phyloP scores from a whole-genome alignment of 2,888 invertebrate genomes.

The Atherix ibis region DNA sequence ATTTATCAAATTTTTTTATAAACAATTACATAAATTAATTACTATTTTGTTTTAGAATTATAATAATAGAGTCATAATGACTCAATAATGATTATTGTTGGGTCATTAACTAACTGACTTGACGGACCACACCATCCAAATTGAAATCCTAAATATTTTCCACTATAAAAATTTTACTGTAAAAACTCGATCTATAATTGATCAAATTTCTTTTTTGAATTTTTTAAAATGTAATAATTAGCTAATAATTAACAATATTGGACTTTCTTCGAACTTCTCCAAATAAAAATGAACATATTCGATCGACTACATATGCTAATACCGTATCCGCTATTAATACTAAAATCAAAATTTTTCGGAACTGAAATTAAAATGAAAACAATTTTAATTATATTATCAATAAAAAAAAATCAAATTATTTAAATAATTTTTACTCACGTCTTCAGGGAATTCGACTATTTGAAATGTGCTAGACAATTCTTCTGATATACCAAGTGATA shows the following conservation, averaged over 20 bases:
- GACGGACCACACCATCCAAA: too few species aligned
- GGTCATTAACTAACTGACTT: too few species aligned
- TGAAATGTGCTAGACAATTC: constrained; percentile 82
- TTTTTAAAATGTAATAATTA: too few species aligned
- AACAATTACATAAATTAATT: too few species aligned
- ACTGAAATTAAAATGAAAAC: constrained; percentile 46
- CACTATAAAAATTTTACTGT: too few species aligned
- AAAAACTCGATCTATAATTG: too few species aligned
- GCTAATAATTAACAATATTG: constrained; percentile 7
- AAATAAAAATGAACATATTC: constrained; percentile 68
- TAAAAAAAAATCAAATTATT: not conserved
- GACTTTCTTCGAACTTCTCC: constrained; percentile 54
- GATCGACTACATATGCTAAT: constrained; percentile 72
- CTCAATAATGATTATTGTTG: too few species aligned
- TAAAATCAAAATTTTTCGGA: constrained; percentile 68
- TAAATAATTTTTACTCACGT: constrained; percentile 60
- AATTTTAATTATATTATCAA: not conserved
- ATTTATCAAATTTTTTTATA: too few species aligned
- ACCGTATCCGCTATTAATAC: constrained; percentile 74
- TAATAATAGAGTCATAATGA: too few species aligned
- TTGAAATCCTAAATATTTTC: too few species aligned
- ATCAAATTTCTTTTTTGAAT: too few species aligned
- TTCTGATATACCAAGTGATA: constrained; percentile 73
- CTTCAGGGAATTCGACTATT: constrained; percentile 82
- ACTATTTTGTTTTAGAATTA: too few species aligned